Conservation (phyloP, 2,113 vertebrate species). For the Megalops atlanticus region DNA sequence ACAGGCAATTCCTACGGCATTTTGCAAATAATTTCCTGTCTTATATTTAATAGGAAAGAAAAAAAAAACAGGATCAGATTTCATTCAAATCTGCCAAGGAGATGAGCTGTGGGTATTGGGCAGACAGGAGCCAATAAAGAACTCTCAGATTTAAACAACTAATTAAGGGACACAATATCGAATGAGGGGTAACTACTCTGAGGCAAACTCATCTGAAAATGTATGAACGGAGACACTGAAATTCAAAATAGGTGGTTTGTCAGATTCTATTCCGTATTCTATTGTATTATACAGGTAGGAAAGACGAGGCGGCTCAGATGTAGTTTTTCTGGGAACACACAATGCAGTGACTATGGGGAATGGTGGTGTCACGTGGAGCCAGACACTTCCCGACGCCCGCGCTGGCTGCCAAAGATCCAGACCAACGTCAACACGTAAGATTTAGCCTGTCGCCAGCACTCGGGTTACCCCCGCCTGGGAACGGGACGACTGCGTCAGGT, state of each 20-base stretch:
- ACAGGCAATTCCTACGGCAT: constrained; percentile 83
- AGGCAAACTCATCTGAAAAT: constrained; percentile 81
- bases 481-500: background rate
- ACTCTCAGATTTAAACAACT: constrained; percentile 86
- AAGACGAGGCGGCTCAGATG: background rate
- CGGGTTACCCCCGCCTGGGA: no score
- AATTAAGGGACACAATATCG: constrained; percentile 88
- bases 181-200: constrained; percentile 83
- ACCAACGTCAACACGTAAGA: no score
- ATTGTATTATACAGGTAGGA: background rate
- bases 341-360: background rate
- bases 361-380: background rate
- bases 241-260: background rate
- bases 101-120: constrained; percentile 86
- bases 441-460: no score
- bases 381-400: background rate
- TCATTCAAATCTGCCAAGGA: constrained; percentile 87
- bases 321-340: background rate
- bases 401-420: no score
- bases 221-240: constrained; percentile 66
- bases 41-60: constrained; percentile 78
- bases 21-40: constrained; percentile 84
- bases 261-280: background rate
- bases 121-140: constrained; percentile 85
- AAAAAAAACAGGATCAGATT: constrained; percentile 86